These are phyloP conservation scores for Percina caprodes DNA, from an alignment of 2,113 vertebrate genomes.

Conservation along the genomic window DNA sequence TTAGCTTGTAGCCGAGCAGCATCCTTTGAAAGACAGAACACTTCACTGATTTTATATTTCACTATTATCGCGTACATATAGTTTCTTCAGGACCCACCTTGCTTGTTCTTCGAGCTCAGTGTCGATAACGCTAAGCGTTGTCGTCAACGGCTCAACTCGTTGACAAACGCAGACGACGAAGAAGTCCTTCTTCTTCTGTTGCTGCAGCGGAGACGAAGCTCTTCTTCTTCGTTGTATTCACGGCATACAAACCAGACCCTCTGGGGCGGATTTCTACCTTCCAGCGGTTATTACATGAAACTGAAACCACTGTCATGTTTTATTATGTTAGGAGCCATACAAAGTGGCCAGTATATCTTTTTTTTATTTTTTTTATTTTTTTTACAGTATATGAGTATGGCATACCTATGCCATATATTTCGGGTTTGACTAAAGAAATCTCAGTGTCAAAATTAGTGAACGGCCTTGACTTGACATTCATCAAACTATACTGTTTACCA, in stretches of 20 bases:
- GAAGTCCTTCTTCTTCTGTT: constrained; percentile 31
- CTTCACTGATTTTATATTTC: rapidly evolving
- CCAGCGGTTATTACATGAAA: background rate
- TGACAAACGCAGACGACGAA: constrained; percentile 43
- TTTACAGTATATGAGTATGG: too few species aligned
- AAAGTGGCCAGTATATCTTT: too few species aligned
- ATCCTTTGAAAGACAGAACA: background rate
- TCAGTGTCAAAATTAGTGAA: background rate
- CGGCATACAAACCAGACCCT: background rate
- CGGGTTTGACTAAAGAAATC: background rate
- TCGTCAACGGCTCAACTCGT: constrained; percentile 3
- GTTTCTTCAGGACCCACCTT: constrained; percentile 9
- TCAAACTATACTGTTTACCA: background rate
- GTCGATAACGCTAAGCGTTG: background rate
- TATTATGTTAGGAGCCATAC: background rate
- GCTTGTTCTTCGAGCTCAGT: background rate
- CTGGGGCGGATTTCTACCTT: background rate
- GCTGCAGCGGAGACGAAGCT: background rate
- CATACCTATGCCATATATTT: too few species aligned
- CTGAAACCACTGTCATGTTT: background rate
- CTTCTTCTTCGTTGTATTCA: constrained; percentile 29
- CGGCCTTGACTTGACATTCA: background rate
- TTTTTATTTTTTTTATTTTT: too few species aligned
- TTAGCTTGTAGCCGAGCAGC: background rate
- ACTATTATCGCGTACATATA: background rate